Percentiles rank a stretch among this genome's conserved stretches.
phyloP scores from a whole-genome alignment of 2,113 vertebrate genomes.

The Pterocles gutturalis region DNA sequence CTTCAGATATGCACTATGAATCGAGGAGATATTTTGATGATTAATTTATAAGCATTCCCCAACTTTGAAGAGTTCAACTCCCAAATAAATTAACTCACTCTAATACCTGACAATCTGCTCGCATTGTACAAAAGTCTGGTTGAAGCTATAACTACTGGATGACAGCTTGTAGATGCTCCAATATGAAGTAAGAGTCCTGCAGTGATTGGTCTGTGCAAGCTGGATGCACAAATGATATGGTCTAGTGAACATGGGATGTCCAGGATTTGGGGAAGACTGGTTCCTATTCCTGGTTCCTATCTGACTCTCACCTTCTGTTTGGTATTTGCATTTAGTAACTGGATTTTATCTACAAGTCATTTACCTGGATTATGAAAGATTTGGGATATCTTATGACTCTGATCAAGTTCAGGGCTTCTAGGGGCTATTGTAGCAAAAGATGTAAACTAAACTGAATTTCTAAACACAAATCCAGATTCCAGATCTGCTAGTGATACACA shows the following conservation, averaged over 20 bases:
- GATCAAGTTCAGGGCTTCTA: neutral
- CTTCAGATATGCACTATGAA: neutral
- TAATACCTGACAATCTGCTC: neutral
- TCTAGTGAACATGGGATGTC: neutral
- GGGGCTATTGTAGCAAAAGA: rapidly evolving
- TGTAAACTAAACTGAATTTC: neutral
- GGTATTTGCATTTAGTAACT: neutral
- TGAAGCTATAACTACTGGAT: neutral
- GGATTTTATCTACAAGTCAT: neutral
- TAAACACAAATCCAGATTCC: too few relatives aligned
- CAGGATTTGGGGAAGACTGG: neutral
- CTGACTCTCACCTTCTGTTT: neutral
- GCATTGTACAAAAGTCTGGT: neutral
- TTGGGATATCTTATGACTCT: neutral
- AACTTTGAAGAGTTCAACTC: neutral
- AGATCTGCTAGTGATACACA: neutral
- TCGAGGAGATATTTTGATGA: neutral
- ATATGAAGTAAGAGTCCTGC: neutral
- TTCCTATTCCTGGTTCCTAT: neutral
- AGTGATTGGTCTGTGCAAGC: neutral
- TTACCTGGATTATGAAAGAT: neutral
- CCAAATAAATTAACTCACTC: neutral
- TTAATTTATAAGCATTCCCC: neutral
- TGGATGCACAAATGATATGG: neutral
- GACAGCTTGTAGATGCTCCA: neutral